Conservation (phyloP, 2,888 invertebrate genomes). For the Drosophila ochracea region DNA sequence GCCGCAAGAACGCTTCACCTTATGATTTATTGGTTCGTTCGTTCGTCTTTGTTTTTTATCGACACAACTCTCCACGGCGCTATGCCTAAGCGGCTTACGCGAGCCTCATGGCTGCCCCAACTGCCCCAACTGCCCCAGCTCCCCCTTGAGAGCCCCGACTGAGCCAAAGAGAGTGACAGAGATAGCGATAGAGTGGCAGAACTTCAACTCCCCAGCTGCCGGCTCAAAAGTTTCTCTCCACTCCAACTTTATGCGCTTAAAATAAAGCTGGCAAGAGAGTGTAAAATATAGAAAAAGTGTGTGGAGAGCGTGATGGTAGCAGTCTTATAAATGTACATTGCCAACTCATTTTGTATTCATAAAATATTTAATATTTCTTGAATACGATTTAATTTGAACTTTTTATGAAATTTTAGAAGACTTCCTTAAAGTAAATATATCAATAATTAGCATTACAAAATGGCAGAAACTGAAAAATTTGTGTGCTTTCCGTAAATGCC, state of each 20-base stretch:
- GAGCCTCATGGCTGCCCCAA: slow-evolving; percentile 19
- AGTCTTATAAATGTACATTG: not conserved
- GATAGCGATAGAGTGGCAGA: not conserved
- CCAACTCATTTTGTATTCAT: not conserved
- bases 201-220: slow-evolving; percentile 33
- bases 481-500: too few species aligned
- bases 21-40: slow-evolving; percentile 69
- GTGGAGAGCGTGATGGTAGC: not conserved
- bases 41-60: slow-evolving; percentile 52
- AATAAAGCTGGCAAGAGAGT: not conserved
- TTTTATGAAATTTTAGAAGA: not conserved
- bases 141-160: not conserved
- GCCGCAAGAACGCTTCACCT: slow-evolving; percentile 13
- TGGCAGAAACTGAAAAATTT: not conserved
- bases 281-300: not conserved
- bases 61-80: slow-evolving; percentile 60
- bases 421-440: not conserved
- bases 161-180: not conserved
- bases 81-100: slow-evolving; percentile 68
- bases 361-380: not conserved
- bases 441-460: not conserved
- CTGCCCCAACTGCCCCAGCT: not conserved
- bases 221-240: slow-evolving; percentile 36
- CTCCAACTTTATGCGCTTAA: slow-evolving; percentile 33
- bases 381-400: not conserved